Evolutionary conservation across 2,888 invertebrate genomes (phyloP).

Genomic region (Calephelis perditalis): DNA sequence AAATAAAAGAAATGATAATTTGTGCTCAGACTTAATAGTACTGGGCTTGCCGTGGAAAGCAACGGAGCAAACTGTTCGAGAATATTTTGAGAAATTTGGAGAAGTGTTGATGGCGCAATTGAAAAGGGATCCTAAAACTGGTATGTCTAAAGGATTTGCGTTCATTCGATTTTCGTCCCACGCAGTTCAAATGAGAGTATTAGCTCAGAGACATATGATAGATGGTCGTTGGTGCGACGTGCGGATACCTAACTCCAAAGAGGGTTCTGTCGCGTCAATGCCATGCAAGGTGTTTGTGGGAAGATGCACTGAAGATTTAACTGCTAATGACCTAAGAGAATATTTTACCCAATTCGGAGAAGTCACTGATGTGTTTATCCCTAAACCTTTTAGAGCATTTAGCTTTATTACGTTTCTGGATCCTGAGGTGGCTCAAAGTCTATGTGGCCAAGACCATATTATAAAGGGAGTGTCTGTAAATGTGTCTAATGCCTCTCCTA

Average conservation of each 20-base stretch:
- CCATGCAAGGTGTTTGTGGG: conserved; percentile 92
- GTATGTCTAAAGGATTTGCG: conserved; percentile 98
- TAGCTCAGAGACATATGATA: conserved; percentile 96
- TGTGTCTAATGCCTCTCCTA: conserved; percentile 93
- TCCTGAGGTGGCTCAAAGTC: conserved; percentile 87
- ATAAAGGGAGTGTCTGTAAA: conserved; percentile 93
- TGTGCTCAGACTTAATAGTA: conserved; percentile 98
- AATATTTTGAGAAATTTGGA: conserved; percentile 98
- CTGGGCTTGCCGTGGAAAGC: conserved; percentile 99
- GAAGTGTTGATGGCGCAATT: conserved; percentile 98
- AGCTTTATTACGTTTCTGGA: conserved; percentile 92
- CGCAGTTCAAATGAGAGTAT: conserved; percentile 95
- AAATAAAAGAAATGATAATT: conserved; percentile 95
- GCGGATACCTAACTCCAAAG: conserved; percentile 97
- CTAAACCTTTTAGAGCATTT: conserved; percentile 89
- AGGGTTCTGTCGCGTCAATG: conserved; percentile 84
- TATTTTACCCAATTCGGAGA: conserved; percentile 90
- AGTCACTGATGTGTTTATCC: conserved; percentile 92
- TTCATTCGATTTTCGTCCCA: conserved; percentile 97
- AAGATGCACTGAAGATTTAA: conserved; percentile 89
- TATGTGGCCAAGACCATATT: conserved; percentile 91
- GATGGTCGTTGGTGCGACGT: conserved; percentile 99
- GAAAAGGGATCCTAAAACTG: conserved; percentile 93
- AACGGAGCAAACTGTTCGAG: conserved; percentile 95
- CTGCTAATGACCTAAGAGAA: conserved; percentile 86